Conservation (phyloP, 2,888 invertebrate species). For the Apocheima hispidaria region DNA sequence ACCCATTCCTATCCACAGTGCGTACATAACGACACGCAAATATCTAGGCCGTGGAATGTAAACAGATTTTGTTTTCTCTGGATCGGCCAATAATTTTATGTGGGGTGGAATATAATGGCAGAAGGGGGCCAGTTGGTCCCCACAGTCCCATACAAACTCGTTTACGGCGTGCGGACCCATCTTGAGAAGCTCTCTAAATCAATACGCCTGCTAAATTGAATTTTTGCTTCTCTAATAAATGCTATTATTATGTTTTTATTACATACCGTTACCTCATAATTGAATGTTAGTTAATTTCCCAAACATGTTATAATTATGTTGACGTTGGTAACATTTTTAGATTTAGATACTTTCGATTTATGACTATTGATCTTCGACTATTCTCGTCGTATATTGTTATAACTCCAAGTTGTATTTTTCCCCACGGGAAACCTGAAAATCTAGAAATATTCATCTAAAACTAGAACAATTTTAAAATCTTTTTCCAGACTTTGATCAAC, state of each 20-base stretch:
- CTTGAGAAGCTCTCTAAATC: not conserved
- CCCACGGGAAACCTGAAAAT: too few relatives aligned
- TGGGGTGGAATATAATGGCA: constrained; percentile 20
- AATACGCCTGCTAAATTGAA: not conserved
- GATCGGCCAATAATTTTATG: constrained; percentile 29
- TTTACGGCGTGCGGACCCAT: constrained; percentile 9
- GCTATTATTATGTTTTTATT: not conserved
- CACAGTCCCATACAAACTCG: constrained; percentile 12
- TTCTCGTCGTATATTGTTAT: too few relatives aligned
- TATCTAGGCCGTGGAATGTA: constrained; percentile 38
- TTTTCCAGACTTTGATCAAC: constrained; percentile 1
- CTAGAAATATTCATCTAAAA: not conserved
- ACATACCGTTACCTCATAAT: not conserved
- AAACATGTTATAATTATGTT: too few relatives aligned
- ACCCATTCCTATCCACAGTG: constrained; percentile 29
- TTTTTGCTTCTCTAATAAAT: not conserved
- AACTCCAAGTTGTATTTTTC: too few relatives aligned
- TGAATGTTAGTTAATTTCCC: too few relatives aligned
- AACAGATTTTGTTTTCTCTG: constrained; percentile 37
- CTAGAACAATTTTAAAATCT: not conserved
- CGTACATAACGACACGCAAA: constrained; percentile 39
- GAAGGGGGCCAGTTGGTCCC: constrained; percentile 1
- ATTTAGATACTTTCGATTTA: too few relatives aligned
- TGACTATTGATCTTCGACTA: too few relatives aligned
- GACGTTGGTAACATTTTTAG: too few relatives aligned